Evolutionary conservation across 23 tunicate genomes (phyloP).

Genomic region (Aplidium turbinatum): DNA sequence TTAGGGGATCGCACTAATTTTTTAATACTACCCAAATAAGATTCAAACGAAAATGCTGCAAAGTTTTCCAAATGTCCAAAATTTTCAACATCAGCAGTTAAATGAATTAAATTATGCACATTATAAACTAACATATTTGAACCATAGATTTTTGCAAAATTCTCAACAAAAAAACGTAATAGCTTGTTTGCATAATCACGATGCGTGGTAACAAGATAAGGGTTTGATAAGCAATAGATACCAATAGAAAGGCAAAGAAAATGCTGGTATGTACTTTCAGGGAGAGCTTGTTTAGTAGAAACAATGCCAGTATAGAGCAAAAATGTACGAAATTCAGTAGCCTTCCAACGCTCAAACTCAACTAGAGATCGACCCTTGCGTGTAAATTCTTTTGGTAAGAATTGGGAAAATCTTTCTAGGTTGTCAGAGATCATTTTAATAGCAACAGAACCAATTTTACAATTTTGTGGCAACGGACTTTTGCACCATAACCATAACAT

Average conservation of each 20-base stretch:
- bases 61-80: slow-evolving; percentile 40
- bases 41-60: slow-evolving; percentile 53
- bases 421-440: slow-evolving; percentile 14
- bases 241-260: slow-evolving; percentile 41
- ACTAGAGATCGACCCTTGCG: slow-evolving; percentile 36
- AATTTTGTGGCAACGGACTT: not conserved
- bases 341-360: slow-evolving; percentile 59
- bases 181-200: slow-evolving; percentile 38
- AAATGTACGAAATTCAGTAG: slow-evolving; percentile 45
- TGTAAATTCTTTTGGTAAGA: slow-evolving; percentile 35
- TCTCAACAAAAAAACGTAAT: slow-evolving; percentile 14
- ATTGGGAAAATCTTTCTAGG: slow-evolving; percentile 1
- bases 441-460: slow-evolving; percentile 1
- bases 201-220: not conserved
- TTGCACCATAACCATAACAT: slow-evolving; percentile 12
- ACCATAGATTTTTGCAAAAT: slow-evolving; percentile 27
- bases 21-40: slow-evolving; percentile 33
- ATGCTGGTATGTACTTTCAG: slow-evolving; percentile 21
- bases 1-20: slow-evolving; percentile 34
- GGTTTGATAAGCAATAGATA: slow-evolving; percentile 5
- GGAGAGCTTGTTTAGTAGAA: slow-evolving; percentile 4
- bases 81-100: slow-evolving; percentile 38
- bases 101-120: slow-evolving; percentile 41
- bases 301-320: slow-evolving; percentile 40
- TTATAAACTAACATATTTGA: slow-evolving; percentile 35